Evolutionary conservation across 2,113 vertebrate genomes (phyloP).

Genomic region (Osmerus eperlanus): DNA sequence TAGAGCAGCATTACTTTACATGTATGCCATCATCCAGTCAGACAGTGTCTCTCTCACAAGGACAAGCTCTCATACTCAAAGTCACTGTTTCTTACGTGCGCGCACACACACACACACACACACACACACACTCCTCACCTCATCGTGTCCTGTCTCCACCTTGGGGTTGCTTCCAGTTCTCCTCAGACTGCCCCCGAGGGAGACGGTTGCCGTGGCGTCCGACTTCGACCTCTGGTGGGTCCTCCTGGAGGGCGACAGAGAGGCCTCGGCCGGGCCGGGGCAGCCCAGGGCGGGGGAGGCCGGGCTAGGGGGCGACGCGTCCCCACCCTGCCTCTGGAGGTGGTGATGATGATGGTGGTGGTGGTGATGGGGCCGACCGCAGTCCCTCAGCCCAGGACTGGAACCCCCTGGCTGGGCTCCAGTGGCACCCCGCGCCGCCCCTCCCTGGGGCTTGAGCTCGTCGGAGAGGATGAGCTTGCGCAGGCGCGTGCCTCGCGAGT

Average conservation of each 20-base stretch:
- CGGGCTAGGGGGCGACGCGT: constrained; percentile 21
- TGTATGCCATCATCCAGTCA: too few relatives aligned
- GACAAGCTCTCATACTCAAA: too few relatives aligned
- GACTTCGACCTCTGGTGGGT: constrained; percentile 90
- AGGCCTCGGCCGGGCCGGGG: constrained; percentile 53
- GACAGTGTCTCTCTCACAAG: too few relatives aligned
- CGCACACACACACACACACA: too few relatives aligned
- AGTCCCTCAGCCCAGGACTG: neutral
- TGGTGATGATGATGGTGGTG: constrained; percentile 18
- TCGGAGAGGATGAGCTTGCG: constrained; percentile 86
- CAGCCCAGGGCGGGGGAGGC: constrained; percentile 12
- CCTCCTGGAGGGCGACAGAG: constrained; percentile 82
- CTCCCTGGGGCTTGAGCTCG: constrained; percentile 79
- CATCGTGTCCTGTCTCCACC: constrained; percentile 81
- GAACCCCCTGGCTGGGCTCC: neutral
- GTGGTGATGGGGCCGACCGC: neutral
- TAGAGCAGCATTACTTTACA: too few relatives aligned
- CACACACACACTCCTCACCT: constrained; percentile 55
- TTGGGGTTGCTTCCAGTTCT: constrained; percentile 88
- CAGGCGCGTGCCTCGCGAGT: constrained; percentile 85
- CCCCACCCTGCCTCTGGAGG: constrained; percentile 43
- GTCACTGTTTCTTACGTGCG: too few relatives aligned
- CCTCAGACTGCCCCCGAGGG: constrained; percentile 83
- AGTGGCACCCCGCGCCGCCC: constrained; percentile 50
- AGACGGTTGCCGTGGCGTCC: constrained; percentile 80